A percentile compares a stretch with the other conserved stretches of the same genome.
These are phyloP conservation scores for Gracilinanus agilis DNA, from an alignment of 2,113 vertebrate genomes.

Conservation along the genomic window DNA sequence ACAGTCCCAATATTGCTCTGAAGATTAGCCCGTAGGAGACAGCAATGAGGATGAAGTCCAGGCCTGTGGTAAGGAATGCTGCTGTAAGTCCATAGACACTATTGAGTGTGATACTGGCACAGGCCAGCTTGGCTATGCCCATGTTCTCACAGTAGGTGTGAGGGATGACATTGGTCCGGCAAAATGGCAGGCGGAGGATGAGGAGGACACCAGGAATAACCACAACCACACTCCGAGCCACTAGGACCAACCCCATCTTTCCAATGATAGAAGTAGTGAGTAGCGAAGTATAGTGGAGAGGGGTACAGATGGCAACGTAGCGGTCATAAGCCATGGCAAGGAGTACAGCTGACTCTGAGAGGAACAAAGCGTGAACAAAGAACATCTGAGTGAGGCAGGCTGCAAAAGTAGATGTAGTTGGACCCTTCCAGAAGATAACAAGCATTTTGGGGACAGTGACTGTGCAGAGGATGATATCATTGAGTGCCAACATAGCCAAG, in stretches of 20 bases:
- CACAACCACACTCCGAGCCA: constrained; percentile 59
- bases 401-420: constrained; percentile 15
- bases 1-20: constrained; percentile 57
- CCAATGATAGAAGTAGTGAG: constrained; percentile 59
- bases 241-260: constrained; percentile 58
- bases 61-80: constrained; percentile 67
- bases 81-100: constrained; percentile 68
- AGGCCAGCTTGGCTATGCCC: constrained; percentile 72
- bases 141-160: constrained; percentile 77
- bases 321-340: constrained; percentile 76
- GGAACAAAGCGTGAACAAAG: constrained; percentile 69
- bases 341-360: constrained; percentile 71
- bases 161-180: constrained; percentile 38
- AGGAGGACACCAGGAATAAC: constrained; percentile 64
- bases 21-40: constrained; percentile 72
- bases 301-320: constrained; percentile 70
- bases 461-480: constrained; percentile 64
- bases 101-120: constrained; percentile 50
- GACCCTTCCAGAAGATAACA: constrained; percentile 60
- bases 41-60: constrained; percentile 66
- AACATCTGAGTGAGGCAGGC: constrained; percentile 73
- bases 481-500: constrained; percentile 66
- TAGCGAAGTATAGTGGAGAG: constrained; percentile 62
- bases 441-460: constrained; percentile 67
- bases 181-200: constrained; percentile 62